phyloP scores from a whole-genome alignment of 2,797 vertebrate genomes.

The Pachyuromys duprasi region DNA sequence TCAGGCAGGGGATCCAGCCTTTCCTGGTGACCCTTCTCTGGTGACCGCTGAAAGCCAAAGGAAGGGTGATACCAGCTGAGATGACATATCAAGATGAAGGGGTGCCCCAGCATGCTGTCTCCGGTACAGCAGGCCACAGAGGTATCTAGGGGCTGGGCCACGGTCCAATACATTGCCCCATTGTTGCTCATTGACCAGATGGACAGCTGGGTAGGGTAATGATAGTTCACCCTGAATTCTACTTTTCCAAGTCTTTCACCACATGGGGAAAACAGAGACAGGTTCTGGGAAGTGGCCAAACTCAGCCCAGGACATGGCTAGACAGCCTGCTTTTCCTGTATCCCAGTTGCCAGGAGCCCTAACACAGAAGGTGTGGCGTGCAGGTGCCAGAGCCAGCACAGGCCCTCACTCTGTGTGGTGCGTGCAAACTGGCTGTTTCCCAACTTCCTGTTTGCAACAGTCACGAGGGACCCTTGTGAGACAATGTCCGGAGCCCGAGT shows the following conservation, averaged over 20 bases:
- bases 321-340: neutral
- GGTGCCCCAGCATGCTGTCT: too few species aligned
- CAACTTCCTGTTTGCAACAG: neutral
- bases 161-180: too few species aligned
- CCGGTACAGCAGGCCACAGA: neutral
- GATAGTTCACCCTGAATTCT: accelerated
- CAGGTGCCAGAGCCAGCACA: neutral
- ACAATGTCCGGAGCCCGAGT: accelerated
- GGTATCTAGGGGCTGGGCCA: accelerated
- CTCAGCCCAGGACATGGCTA: neutral
- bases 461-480: neutral
- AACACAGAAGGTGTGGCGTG: neutral
- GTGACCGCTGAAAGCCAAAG: neutral
- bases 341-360: neutral
- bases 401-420: too few species aligned
- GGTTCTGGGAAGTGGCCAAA: neutral
- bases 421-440: accelerated
- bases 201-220: accelerated
- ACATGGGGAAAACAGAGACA: accelerated
- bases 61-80: too few species aligned
- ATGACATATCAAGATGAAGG: neutral
- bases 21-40: neutral
- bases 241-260: neutral
- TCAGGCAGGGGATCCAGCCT: neutral
- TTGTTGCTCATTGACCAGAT: neutral